A percentile compares a stretch with the other conserved stretches of the same genome.
phyloP scores from a whole-genome alignment of 2,113 vertebrate species.

The Electrona antarctica region DNA sequence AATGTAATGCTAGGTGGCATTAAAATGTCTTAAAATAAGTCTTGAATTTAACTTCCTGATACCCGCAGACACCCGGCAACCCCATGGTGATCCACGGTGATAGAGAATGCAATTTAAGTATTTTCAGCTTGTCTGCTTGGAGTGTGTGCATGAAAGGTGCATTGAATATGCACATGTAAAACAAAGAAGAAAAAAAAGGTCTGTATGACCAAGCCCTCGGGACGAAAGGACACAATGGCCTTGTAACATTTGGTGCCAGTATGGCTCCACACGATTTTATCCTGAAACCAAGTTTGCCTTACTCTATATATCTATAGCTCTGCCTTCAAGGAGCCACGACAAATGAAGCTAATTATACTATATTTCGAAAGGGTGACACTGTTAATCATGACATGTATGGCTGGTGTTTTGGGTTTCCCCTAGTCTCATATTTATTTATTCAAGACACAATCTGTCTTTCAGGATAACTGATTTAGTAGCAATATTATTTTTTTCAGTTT shows the following conservation, averaged over 20 bases:
- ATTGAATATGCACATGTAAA: too few species aligned
- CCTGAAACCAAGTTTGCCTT: slow-evolving; percentile 69
- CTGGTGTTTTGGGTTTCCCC: not conserved
- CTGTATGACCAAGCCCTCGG: too few species aligned
- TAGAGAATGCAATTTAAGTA: too few species aligned
- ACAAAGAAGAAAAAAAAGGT: too few species aligned
- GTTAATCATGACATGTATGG: not conserved
- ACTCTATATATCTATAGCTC: slow-evolving; percentile 63
- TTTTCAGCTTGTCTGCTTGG: too few species aligned
- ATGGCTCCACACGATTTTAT: slow-evolving; percentile 35
- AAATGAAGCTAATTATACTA: slow-evolving; percentile 51
- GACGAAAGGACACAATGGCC: slow-evolving; percentile 35
- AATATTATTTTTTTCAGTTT: not conserved
- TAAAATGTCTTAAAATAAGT: too few species aligned
- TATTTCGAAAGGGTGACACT: slow-evolving; percentile 57
- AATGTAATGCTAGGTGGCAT: too few species aligned
- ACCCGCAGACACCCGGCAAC: too few species aligned
- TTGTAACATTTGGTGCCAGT: slow-evolving; percentile 44
- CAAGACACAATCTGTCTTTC: not conserved
- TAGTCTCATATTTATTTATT: slow-evolving; percentile 10
- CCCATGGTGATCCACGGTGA: too few species aligned
- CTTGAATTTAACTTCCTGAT: too few species aligned
- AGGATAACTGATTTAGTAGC: not conserved
- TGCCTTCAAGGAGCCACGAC: slow-evolving; percentile 49
- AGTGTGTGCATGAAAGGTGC: too few species aligned